A percentile compares a stretch with the other conserved stretches of the same genome.
phyloP scores from a whole-genome alignment of 2,888 invertebrate genomes.

The Tolmerus cingulatus region DNA sequence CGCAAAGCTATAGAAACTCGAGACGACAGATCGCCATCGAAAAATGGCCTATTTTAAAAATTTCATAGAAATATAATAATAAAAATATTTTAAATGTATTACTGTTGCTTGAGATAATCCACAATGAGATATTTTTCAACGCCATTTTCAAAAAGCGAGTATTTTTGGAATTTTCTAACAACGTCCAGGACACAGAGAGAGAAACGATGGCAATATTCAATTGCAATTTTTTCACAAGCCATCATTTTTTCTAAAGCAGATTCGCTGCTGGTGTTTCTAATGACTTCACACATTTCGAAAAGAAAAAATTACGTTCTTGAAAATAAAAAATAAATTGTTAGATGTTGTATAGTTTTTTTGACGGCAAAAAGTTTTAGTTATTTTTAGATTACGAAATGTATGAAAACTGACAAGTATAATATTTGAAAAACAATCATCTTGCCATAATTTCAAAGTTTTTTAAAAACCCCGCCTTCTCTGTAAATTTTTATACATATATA shows the following conservation, averaged over 20 bases:
- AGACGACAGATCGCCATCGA: slow-evolving; percentile 58
- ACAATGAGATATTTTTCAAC: slow-evolving; percentile 56
- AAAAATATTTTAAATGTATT: slow-evolving; percentile 46
- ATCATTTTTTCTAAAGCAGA: neutral
- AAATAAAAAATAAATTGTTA: neutral
- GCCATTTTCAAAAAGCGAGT: slow-evolving; percentile 56
- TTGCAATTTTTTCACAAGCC: neutral
- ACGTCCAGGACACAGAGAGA: slow-evolving; percentile 59
- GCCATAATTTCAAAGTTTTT: too few relatives aligned
- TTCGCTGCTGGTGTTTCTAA: neutral
- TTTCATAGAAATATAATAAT: neutral
- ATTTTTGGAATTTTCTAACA: slow-evolving; percentile 59
- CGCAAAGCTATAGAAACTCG: slow-evolving; percentile 59
- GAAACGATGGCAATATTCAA: slow-evolving; percentile 43
- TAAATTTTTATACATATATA: too few relatives aligned
- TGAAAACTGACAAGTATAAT: neutral
- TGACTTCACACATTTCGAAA: neutral
- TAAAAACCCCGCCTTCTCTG: too few relatives aligned
- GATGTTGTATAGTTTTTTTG: neutral
- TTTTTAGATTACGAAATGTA: neutral
- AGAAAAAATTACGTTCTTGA: neutral
- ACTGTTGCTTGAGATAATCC: slow-evolving; percentile 58
- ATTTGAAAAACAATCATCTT: too few relatives aligned
- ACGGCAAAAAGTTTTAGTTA: neutral
- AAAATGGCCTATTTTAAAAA: slow-evolving; percentile 54